A percentile compares a stretch with the other conserved stretches of the same genome.
phyloP scores from a whole-genome alignment of 2,797 vertebrate species.

The Epinephelus malabaricus region DNA sequence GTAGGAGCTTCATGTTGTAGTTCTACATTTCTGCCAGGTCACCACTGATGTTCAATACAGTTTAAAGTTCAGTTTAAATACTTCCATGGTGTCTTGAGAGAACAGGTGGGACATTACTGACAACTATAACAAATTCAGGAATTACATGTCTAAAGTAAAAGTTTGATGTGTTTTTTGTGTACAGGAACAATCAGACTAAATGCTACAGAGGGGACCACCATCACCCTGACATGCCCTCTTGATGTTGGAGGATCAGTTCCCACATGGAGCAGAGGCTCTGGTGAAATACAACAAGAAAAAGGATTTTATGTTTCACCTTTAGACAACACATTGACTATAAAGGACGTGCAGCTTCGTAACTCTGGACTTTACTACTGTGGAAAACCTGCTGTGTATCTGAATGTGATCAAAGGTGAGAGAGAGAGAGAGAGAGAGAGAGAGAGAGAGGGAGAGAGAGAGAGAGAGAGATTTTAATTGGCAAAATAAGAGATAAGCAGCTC shows the following conservation, averaged over 20 bases:
- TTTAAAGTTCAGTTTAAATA: too few relatives aligned
- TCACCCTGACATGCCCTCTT: conserved; percentile 8
- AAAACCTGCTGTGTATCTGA: conserved; percentile 1
- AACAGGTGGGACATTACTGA: too few relatives aligned
- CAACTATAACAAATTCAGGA: too few relatives aligned
- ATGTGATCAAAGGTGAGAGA: not conserved
- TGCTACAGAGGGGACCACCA: not conserved
- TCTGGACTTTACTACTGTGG: conserved; percentile 24
- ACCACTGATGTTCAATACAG: too few relatives aligned
- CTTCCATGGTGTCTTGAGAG: too few relatives aligned
- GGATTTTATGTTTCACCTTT: rapidly evolving
- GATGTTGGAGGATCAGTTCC: conserved; percentile 6
- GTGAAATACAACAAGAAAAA: not conserved
- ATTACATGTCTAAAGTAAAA: too few relatives aligned
- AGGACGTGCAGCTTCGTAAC: rapidly evolving
- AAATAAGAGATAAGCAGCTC: too few relatives aligned
- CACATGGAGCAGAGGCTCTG: conserved; percentile 9
- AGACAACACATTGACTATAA: not conserved
- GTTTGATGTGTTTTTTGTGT: not conserved
- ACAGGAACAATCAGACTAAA: not conserved
- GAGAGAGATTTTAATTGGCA: too few relatives aligned
- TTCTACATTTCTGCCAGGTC: too few relatives aligned
- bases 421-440: too few relatives aligned
- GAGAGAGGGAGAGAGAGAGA: too few relatives aligned
- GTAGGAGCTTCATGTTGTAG: too few relatives aligned